Evolutionary conservation across 2,113 vertebrate species (phyloP).

Genomic region (Saimiri boliviensis): DNA sequence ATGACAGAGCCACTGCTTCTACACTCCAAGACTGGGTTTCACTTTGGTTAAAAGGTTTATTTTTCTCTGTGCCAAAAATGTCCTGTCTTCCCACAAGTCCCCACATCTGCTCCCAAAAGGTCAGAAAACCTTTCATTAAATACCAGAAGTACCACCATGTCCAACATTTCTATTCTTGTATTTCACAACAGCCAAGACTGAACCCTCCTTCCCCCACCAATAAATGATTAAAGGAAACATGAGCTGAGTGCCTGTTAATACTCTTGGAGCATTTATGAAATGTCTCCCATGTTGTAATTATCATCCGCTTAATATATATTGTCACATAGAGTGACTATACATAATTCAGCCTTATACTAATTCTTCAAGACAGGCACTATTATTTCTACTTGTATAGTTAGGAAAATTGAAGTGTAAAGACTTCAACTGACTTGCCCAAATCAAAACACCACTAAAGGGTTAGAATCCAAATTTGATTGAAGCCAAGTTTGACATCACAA

Average conservation of each 20-base stretch:
- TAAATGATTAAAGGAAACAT: not conserved
- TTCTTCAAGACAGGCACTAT: not conserved
- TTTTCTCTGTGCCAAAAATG: not conserved
- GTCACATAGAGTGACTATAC: not conserved
- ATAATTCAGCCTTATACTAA: not conserved
- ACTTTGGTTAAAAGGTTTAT: not conserved
- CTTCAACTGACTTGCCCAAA: not conserved
- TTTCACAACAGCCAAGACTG: not conserved
- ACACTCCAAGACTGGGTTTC: not conserved
- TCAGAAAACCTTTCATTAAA: not conserved
- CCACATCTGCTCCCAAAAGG: not conserved
- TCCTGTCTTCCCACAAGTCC: not conserved
- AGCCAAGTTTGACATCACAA: not conserved
- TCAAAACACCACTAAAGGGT: not conserved
- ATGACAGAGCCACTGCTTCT: not conserved
- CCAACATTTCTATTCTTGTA: not conserved
- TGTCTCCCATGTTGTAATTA: not conserved
- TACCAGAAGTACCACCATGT: not conserved
- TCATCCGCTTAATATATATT: not conserved
- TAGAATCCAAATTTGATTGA: not conserved
- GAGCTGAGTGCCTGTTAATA: not conserved
- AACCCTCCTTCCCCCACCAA: not conserved
- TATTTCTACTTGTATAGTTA: not conserved
- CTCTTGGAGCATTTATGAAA: not conserved
- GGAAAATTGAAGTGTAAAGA: conserved; percentile 25